These are phyloP conservation scores for Brachystomella parvula DNA, from an alignment of 1,140 invertebrate species.

Conservation along the genomic window DNA sequence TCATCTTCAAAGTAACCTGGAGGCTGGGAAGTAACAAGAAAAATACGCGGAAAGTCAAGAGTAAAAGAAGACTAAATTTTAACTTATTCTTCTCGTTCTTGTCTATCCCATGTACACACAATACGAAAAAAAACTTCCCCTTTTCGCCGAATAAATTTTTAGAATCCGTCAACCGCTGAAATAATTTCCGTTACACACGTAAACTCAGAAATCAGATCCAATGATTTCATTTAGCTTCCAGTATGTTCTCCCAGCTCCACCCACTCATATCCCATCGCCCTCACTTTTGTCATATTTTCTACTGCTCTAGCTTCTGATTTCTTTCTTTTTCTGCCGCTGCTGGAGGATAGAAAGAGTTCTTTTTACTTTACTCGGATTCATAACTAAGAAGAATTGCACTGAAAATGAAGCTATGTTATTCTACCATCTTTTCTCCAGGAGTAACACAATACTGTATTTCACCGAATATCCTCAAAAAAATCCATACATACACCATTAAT, in stretches of 20 bases:
- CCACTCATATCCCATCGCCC: not conserved
- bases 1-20: constrained; percentile 5
- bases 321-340: constrained; percentile 12
- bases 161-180: constrained; percentile 30
- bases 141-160: constrained; percentile 24
- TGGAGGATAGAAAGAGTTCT: too few species aligned
- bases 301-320: constrained; percentile 2
- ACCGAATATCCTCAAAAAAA: too few species aligned
- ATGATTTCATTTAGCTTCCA: constrained; percentile 21
- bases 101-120: too few species aligned
- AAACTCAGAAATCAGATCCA: constrained; percentile 22
- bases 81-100: too few species aligned
- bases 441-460: too few species aligned
- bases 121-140: constrained; percentile 14
- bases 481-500: too few species aligned
- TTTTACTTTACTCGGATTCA: too few species aligned
- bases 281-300: constrained; percentile 13
- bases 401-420: too few species aligned
- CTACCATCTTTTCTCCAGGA: too few species aligned
- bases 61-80: too few species aligned
- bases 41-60: not conserved
- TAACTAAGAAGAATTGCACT: too few species aligned
- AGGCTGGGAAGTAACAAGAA: not conserved
- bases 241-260: constrained; percentile 12
- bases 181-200: constrained; percentile 29